Base-by-base conservation (phyloP, 2,888 invertebrate species). In the Drosophila sordidapex region DNA sequence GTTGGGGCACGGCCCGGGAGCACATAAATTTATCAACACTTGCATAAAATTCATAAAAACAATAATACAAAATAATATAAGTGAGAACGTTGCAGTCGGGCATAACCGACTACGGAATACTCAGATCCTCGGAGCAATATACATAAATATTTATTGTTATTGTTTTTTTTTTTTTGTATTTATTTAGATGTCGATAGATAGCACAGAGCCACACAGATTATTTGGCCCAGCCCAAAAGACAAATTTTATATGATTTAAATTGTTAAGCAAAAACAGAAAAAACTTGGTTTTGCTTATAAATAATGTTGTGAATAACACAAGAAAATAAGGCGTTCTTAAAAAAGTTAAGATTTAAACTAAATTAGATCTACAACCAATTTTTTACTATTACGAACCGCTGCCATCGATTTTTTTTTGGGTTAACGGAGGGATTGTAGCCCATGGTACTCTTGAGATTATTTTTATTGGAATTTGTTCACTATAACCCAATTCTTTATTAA, bases 21-120 rank as follows among this genome's bases (percentile, higher is more conserved):
- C 72, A 76, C 89, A 87, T 87, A 89, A 90, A 87, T 84, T 89
- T 82, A 74, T 90, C 86, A 87, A 82, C 86, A 90, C 90, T 89
- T 90, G 90, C 82, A 87, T 79, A 70, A 81, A 87, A 87, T 79
- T 89, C 70, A 89, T 82, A 82, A 86, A 86, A 82, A 83, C 88
- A 90, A 83, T 80, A 80, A 81, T 40, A 83, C 68, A 70, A 59
- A 68, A 68, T 52, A 27, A 48, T 27, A 54, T 33, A 58, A 51
- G 21, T 33, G 48, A 56, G 53, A 62, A 7, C 46, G 15, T 15
- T 25, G 15, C 46, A 46, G 8, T 25, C 46, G 46, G 15, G 21
- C 46, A 1, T 46, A 15, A 8, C 46, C 15, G 46, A 25, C 21
- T 46, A 25, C 21, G 21, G 15, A 46, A 46, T 46, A 25, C 46